phyloP scores from a whole-genome alignment of 2,113 vertebrate genomes.

The Anarrhichthys ocellatus region DNA sequence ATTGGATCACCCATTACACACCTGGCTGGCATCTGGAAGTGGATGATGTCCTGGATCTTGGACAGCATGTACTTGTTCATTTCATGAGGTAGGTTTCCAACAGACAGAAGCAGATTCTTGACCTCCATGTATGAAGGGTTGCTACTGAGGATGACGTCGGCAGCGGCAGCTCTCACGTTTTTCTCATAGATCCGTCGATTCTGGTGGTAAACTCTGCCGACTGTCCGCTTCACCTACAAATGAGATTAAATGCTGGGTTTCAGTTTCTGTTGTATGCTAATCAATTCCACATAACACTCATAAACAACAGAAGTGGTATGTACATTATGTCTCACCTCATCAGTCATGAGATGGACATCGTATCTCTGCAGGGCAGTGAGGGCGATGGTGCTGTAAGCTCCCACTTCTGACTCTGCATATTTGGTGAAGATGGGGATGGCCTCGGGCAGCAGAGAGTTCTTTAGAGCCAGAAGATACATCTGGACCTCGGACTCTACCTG shows the following conservation, averaged over 20 bases:
- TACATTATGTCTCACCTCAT: conserved; percentile 82
- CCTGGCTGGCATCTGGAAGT: conserved; percentile 92
- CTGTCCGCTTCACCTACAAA: conserved; percentile 88
- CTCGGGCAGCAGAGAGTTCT: conserved; percentile 92
- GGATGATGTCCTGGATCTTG: conserved; percentile 91
- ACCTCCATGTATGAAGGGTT: conserved; percentile 93
- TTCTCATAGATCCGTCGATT: conserved; percentile 91
- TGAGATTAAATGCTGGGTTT: neutral
- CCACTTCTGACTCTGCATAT: conserved; percentile 88
- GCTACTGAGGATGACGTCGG: conserved; percentile 90
- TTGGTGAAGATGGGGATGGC: conserved; percentile 90
- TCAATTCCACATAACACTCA: neutral
- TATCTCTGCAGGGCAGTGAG: conserved; percentile 92
- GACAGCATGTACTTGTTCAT: conserved; percentile 99
- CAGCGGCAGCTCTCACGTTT: conserved; percentile 90
- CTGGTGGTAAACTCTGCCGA: conserved; percentile 98
- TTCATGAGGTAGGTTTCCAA: conserved; percentile 92
- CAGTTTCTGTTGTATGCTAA: neutral
- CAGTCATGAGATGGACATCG: conserved; percentile 83
- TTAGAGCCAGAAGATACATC: conserved; percentile 93
- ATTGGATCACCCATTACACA: conserved; percentile 61
- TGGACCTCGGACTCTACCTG: conserved; percentile 85
- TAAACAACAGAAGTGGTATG: neutral
- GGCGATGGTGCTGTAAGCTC: conserved; percentile 88
- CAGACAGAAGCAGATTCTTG: conserved; percentile 95